Evolutionary conservation across 2,113 vertebrate genomes (phyloP).

Genomic region (Boulengeromyrus knoepffleri): DNA sequence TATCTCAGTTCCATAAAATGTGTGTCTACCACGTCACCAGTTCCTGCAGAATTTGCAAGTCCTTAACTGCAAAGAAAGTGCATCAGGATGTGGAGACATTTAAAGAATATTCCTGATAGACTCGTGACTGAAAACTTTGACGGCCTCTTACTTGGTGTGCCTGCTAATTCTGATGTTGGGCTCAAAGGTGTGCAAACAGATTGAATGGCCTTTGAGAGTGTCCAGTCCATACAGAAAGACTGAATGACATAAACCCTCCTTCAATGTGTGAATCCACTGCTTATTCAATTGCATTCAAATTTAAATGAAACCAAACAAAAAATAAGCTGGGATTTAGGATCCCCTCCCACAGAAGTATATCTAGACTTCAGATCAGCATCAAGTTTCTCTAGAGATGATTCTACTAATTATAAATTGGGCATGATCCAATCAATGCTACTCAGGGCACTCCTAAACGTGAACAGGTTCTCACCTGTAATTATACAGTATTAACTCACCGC

Average conservation of each 20-base stretch:
- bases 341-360: background rate
- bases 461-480: constrained; percentile 7
- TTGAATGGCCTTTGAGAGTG: background rate
- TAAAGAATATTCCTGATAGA: background rate
- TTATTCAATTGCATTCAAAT: background rate
- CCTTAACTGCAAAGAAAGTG: background rate
- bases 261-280: background rate
- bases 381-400: background rate
- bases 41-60: background rate
- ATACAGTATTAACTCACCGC: background rate
- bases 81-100: background rate
- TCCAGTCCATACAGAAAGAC: background rate
- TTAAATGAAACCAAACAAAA: background rate
- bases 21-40: background rate
- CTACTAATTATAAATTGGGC: background rate
- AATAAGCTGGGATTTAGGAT: background rate
- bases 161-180: background rate
- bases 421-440: background rate
- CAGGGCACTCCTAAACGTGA: background rate
- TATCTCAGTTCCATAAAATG: background rate
- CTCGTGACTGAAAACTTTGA: background rate
- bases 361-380: background rate
- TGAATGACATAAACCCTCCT: background rate
- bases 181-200: background rate
- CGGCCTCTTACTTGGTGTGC: background rate